Base-by-base conservation (phyloP, 2,797 vertebrate species). In the Melanotaenia parkinsoni region DNA sequence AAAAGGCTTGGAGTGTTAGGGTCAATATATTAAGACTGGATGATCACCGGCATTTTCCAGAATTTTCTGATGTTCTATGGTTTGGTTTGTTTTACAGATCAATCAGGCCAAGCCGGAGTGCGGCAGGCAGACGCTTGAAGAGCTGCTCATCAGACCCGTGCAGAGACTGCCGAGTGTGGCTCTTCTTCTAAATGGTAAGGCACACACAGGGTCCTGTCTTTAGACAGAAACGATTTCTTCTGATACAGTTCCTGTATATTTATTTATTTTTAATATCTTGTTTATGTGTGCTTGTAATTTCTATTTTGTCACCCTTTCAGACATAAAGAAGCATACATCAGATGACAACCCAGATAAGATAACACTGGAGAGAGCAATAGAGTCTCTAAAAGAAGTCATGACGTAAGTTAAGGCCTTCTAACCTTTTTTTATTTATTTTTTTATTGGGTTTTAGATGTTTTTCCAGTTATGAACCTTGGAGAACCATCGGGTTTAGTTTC, bases 21-120 rank as follows among this genome's bases (percentile, higher is more conserved):
- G 8, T 10, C 0, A 10, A 35, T 35, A 1, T 35, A 35, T 35
- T 35, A 35, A 0, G 33, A 35, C 33, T 35, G 33, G 33, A 35
- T 8, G 7, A 35, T 35, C 33, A 35, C 33, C 8, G 7, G 10
- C 33, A 35, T 35, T 35, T 38, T 38, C 37, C 37, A 38, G 12
- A 38, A 9, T 24, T 51, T 63, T 8, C 18, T 13, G 18, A 20
- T 38, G 24, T 0, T 43, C 3, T 53, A 13, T 45, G 0, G 0
- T 8, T 51, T 14, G 18, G 30, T 30, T 30, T 69, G 0, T 65
- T 16, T 76, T 54, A 2, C 86, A 99, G 98, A 99, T 99, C 90
- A 99, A 99, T 89, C 98, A 99, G 92, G 88, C 96, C 58, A 99
- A 99, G 81, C 97, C 97, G 4, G 97, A 99, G 83, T 99, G 98